A percentile compares a stretch with the other conserved stretches of the same genome.
Evolutionary conservation across 2,888 invertebrate genomes (phyloP).

Genomic region (Molanna angustata): DNA sequence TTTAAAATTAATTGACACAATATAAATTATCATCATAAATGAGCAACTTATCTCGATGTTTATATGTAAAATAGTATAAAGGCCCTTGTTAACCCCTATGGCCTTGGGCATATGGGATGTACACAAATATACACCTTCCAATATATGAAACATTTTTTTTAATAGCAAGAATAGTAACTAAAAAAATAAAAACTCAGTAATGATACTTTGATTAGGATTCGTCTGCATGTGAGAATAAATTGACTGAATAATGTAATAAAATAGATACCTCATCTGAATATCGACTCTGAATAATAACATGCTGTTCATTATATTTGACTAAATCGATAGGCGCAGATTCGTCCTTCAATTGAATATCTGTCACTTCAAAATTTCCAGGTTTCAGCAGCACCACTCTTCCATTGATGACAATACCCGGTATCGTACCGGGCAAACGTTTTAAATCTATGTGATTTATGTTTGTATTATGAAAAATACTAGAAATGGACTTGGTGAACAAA

Average conservation of each 20-base stretch:
- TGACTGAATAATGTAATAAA: too few relatives aligned
- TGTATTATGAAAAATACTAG: conserved; percentile 36
- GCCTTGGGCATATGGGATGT: too few relatives aligned
- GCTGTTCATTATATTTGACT: conserved; percentile 42
- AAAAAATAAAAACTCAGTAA: too few relatives aligned
- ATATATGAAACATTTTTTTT: too few relatives aligned
- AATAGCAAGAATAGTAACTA: too few relatives aligned
- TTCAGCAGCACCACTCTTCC: conserved; percentile 44
- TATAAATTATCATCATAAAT: neutral
- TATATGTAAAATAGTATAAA: too few relatives aligned
- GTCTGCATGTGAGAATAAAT: too few relatives aligned
- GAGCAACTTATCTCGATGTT: neutral
- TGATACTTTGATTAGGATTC: too few relatives aligned
- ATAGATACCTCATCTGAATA: conserved; percentile 42
- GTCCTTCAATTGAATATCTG: conserved; percentile 39
- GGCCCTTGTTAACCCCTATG: too few relatives aligned
- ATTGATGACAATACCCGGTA: conserved; percentile 47
- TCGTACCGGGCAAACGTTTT: conserved; percentile 41
- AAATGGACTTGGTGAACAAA: conserved; percentile 49
- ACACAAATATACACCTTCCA: too few relatives aligned
- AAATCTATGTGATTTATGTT: conserved; percentile 38
- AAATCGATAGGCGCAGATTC: conserved; percentile 42
- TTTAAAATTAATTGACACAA: too few relatives aligned
- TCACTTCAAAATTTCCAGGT: conserved; percentile 41
- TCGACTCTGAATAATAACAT: conserved; percentile 43